Base-by-base conservation (phyloP, 1,140 invertebrate genomes). In the Achatina immaculata region DNA sequence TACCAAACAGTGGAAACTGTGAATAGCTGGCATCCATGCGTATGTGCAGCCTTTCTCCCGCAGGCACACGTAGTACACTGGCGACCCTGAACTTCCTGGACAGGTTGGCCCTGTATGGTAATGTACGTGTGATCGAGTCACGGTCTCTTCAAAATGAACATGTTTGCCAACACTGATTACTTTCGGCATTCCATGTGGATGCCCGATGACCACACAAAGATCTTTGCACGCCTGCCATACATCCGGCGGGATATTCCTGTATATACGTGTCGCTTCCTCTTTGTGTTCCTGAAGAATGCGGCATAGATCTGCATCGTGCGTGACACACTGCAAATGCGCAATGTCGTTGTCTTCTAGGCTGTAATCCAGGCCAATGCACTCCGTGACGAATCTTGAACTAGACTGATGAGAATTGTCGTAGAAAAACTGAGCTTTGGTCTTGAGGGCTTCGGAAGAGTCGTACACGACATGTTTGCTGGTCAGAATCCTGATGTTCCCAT, bases 391-490 rank as follows among this genome's bases (percentile, higher is more conserved):
- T 16, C 4, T 6, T 34, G 16, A 21, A 24, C n/a, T 14, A 7
- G 9, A 36, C 16, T 68, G 4, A 40, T 68, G 31, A 14, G 2
- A 14, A 40, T n/a, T 68, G 28, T 68, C 65, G 34, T 68, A 68
- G 28, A 68, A 68, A 40, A 68, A 68, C 28, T 68, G 65, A 40
- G 28, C 28, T 34, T 40, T 3, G 6, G 65, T 68, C n/a, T 68
- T 34, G 11, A 40, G 16, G n/a, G 65, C 65, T 31, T 68, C 65
- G 2, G 21, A 9, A 21, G 19, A 40, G 34, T 68, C 65, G 28
- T 68, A 68, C 31, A 68, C 65, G 19, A 68, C 65, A 40, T 68
- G 65, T 68, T 68, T 68, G 65, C 34, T 68, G 11, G 65, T 68
- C n/a, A 68, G 31, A 31, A 68, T 68, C 16, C 65, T 34, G 65